Percentiles rank a stretch among this genome's conserved stretches.
phyloP scores from a whole-genome alignment of 2,797 vertebrate species.

The Crotalus adamanteus region DNA sequence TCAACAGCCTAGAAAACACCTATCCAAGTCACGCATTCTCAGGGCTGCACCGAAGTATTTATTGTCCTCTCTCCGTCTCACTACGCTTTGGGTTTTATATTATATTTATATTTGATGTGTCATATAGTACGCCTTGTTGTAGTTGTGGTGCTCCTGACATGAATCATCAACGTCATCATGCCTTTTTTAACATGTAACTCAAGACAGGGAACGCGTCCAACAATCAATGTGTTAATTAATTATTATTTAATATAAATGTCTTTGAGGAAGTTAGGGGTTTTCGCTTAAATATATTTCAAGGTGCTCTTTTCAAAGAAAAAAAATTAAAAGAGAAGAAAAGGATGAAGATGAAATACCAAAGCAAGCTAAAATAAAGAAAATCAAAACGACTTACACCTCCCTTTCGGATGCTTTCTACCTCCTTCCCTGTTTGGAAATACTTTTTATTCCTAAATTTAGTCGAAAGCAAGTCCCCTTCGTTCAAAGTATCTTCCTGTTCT shows the following conservation, averaged over 20 bases:
- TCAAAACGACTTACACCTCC: not conserved
- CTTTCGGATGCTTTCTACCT: not conserved
- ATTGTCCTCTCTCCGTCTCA: not conserved
- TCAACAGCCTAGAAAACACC: not conserved
- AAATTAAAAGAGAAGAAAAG: not conserved
- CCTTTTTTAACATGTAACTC: not conserved
- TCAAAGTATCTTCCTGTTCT: not conserved
- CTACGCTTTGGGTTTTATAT: not conserved
- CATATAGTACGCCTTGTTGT: not conserved
- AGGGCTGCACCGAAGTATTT: not conserved
- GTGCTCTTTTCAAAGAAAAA: not conserved
- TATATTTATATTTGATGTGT: not conserved
- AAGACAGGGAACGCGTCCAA: not conserved
- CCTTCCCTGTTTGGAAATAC: not conserved
- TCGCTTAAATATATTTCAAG: not conserved
- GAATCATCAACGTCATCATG: too few species aligned
- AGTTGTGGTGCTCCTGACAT: not conserved
- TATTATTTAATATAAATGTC: not conserved
- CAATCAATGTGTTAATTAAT: not conserved
- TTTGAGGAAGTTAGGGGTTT: not conserved
- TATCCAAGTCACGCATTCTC: not conserved
- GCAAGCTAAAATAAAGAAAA: not conserved
- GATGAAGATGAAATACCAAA: not conserved
- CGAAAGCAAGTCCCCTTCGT: not conserved
- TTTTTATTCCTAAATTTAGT: not conserved